Conservation (phyloP, 2,113 vertebrate species). For the Pterocles orientalis region DNA sequence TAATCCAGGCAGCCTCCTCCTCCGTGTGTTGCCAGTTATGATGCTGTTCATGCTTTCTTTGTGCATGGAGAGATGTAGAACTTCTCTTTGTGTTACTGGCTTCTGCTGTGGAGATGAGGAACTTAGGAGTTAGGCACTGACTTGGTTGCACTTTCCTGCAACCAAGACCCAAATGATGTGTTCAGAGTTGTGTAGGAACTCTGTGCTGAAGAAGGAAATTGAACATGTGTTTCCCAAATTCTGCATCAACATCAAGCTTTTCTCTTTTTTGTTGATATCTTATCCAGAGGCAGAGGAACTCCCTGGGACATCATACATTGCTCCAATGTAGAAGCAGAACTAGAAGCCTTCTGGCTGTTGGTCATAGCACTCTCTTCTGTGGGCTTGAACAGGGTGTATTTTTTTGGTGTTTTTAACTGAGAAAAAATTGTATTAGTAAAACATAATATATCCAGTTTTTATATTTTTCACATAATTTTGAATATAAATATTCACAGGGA, state of each 20-base stretch:
- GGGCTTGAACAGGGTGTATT: not conserved
- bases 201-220: not conserved
- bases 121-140: not conserved
- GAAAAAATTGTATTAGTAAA: not conserved
- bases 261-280: not conserved
- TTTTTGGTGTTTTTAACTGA: not conserved
- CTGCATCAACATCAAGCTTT: not conserved
- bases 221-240: not conserved
- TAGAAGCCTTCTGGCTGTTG: not conserved
- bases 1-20: not conserved
- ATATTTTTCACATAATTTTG: not conserved
- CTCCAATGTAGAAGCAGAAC: not conserved
- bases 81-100: not conserved
- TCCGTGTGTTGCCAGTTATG: not conserved
- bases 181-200: not conserved
- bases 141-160: too few relatives aligned
- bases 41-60: not conserved
- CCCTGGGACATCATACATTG: not conserved
- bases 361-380: not conserved
- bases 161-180: fast-evolving
- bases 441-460: not conserved
- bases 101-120: not conserved
- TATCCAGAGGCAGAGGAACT: not conserved
- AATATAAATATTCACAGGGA: not conserved
- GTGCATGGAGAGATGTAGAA: not conserved